A percentile compares a stretch with the other conserved stretches of the same genome.
These are phyloP conservation scores for Ariolimax columbianus DNA, from an alignment of 2,888 invertebrate genomes.

Conservation along the genomic window DNA sequence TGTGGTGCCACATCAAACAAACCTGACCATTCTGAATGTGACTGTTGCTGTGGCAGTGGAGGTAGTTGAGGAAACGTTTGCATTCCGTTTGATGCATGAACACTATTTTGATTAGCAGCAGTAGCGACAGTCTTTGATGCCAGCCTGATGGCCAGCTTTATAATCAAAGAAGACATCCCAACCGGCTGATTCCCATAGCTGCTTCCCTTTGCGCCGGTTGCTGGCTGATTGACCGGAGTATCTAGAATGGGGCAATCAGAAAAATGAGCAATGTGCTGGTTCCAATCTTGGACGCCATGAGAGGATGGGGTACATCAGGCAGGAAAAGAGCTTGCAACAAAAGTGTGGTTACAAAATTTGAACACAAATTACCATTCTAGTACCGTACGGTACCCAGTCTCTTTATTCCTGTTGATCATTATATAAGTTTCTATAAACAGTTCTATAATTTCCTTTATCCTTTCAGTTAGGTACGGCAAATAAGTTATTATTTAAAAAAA, in stretches of 20 bases:
- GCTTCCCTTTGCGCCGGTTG: neutral
- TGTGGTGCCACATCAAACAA: constrained; percentile 34
- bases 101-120: constrained; percentile 4
- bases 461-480: neutral
- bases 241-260: constrained; percentile 47
- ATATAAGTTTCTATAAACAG: neutral
- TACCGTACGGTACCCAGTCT: too few relatives aligned
- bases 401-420: neutral
- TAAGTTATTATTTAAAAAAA: too few relatives aligned
- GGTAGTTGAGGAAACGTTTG: neutral
- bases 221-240: constrained; percentile 29
- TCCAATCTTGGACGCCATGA: neutral
- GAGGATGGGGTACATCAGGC: neutral
- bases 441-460: neutral
- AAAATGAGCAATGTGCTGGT: constrained; percentile 33
- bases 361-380: neutral
- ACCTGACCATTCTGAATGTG: constrained; percentile 24
- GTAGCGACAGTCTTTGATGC: constrained; percentile 9
- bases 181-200: neutral
- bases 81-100: neutral
- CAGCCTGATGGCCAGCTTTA: constrained; percentile 31
- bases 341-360: neutral
- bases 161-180: constrained; percentile 26
- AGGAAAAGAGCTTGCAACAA: neutral
- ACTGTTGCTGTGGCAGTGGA: neutral